phyloP scores from a whole-genome alignment of 2,797 vertebrate genomes.

The Pelochelys cantorii region DNA sequence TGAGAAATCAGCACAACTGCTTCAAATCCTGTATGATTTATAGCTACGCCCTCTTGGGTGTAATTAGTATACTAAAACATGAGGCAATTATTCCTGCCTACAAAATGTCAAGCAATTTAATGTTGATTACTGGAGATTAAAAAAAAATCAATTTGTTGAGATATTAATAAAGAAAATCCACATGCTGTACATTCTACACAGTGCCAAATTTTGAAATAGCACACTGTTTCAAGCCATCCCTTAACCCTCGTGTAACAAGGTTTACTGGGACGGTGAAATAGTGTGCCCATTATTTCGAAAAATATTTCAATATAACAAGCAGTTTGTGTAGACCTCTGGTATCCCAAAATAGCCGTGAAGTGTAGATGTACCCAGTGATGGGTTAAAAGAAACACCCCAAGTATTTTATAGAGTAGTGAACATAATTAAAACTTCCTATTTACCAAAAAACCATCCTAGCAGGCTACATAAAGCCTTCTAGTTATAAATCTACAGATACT shows the following conservation, averaged over 20 bases:
- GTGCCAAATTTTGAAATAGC: neutral
- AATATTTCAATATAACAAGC: too few relatives aligned
- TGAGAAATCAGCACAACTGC: neutral
- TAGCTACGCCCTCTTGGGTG: neutral
- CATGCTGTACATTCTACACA: neutral
- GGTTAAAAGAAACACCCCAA: conserved; percentile 47
- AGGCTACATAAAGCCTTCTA: conserved; percentile 20
- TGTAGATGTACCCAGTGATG: neutral
- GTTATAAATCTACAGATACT: neutral
- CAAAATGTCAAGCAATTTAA: neutral
- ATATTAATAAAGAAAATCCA: neutral
- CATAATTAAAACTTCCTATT: conserved; percentile 8
- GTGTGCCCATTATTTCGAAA: too few relatives aligned
- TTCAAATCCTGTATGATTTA: neutral
- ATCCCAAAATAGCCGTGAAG: too few relatives aligned
- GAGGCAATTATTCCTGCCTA: neutral
- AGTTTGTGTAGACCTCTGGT: too few relatives aligned
- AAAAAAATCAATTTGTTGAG: neutral
- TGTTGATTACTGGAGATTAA: neutral
- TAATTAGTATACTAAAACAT: neutral
- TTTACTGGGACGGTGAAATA: too few relatives aligned
- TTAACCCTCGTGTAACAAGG: too few relatives aligned
- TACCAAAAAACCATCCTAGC: neutral
- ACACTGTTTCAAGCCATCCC: too few relatives aligned
- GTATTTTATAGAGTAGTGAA: conserved; percentile 23